Base-by-base conservation (phyloP, 2,888 invertebrate genomes). In the Gerosis bhagava region DNA sequence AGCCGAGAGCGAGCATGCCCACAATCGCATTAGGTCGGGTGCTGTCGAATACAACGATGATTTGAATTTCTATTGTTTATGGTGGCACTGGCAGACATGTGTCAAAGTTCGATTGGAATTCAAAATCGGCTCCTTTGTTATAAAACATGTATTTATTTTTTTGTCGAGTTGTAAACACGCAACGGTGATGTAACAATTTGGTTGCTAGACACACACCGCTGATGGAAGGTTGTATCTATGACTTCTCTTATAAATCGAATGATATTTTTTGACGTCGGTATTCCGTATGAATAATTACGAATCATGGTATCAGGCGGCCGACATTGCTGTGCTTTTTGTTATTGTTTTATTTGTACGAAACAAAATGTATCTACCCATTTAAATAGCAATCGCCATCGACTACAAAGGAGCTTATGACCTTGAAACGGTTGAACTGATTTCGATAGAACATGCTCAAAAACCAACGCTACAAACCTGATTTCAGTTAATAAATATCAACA, bases 41-140 rank as follows among this genome's bases (percentile, higher is more conserved):
- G 70, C 77, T 73, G 78, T 76, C 78, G 73, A 77, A 79, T 73
- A 66, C 72, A 69, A 82, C 76, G 81, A 88, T 87, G 88, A 88
- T 88, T 88, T 82, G 88, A 83, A 82, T 86, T 84, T 83, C 81
- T 79, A 87, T 88, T 88, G 88, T 88, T 87, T 88, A 84, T 88
- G 86, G 88, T 87, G 88, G 88, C 88, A 88, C 87, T 87, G 88
- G 88, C 88, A 88, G 88, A 86, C 88, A 87, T 88, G 86, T 87
- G 88, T 88, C 88, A 87, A 86, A 87, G 87, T 87, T 88, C 88
- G 86, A 87, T 83, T 81, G 83, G 88, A 86, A 88, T 86, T 87
- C 81, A 81, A 84, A 87, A 86, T 88, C 88, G 88, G 88, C 84
- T 81, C 72, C 83, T 87, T 88, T 88, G 88, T 87, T 83, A 78